Conservation (phyloP, 2,888 invertebrate species). For the Dichetophora obliterata region DNA sequence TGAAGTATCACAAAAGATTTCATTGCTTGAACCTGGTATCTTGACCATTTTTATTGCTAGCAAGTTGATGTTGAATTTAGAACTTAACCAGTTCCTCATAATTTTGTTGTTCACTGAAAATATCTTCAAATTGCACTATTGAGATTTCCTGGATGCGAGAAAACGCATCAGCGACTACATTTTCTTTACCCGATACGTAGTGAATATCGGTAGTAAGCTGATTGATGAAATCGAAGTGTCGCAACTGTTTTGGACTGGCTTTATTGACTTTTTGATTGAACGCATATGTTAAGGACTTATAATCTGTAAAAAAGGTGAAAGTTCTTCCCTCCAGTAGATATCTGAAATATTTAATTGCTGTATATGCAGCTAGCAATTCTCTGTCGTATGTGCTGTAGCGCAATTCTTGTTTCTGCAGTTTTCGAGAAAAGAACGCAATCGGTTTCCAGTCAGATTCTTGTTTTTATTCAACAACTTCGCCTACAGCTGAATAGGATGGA, state of each 20-base stretch:
- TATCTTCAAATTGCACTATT: background rate
- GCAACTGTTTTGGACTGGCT: background rate
- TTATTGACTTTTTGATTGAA: background rate
- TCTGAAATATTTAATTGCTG: background rate
- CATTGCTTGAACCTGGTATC: no score
- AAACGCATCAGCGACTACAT: background rate
- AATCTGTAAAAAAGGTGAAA: background rate
- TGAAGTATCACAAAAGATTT: no score
- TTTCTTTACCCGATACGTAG: background rate
- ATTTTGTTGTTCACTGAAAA: background rate
- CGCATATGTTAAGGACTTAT: no score
- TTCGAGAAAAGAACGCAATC: background rate
- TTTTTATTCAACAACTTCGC: background rate
- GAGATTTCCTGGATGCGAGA: background rate
- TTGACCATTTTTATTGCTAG: background rate
- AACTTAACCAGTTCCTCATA: background rate
- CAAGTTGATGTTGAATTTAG: background rate
- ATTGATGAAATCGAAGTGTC: background rate
- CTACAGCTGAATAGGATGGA: background rate
- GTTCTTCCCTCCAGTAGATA: background rate
- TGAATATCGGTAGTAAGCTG: no score
- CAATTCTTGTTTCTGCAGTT: background rate
- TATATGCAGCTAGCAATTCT: background rate
- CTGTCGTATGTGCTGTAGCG: background rate
- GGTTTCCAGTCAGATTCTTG: background rate